phyloP scores from a whole-genome alignment of 2,113 vertebrate species.

The Salvator merianae region DNA sequence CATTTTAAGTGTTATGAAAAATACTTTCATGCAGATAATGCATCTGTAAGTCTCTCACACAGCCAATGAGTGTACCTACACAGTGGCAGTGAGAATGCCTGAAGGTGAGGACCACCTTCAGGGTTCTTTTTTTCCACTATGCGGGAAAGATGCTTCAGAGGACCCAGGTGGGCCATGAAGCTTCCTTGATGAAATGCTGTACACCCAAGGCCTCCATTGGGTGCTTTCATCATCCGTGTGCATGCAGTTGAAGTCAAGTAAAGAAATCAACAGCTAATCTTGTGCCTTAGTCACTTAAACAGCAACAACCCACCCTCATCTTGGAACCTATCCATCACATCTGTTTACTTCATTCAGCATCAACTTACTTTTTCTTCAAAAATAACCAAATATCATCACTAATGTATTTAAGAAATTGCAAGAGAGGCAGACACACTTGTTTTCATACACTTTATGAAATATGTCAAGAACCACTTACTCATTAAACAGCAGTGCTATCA shows the following conservation, averaged over 20 bases:
- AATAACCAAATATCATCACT: not conserved
- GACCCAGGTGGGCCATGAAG: not conserved
- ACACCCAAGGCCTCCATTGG: no score
- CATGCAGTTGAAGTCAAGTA: no score
- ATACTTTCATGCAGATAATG: no score
- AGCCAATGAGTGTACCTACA: no score
- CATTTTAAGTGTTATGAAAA: no score
- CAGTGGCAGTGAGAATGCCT: no score
- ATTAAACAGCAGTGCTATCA: constrained; percentile 9
- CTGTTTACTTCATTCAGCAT: not conserved
- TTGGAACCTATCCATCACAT: not conserved
- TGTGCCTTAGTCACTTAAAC: constrained; percentile 4
- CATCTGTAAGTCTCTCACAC: no score
- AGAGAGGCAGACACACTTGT: constrained; percentile 27
- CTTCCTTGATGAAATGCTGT: not conserved
- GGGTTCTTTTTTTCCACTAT: no score
- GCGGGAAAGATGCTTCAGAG: no score
- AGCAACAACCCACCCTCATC: not conserved
- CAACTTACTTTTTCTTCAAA: not conserved
- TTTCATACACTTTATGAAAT: not conserved
- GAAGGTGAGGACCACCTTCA: no score
- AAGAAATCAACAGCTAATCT: not conserved
- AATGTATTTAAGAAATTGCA: constrained; percentile 32
- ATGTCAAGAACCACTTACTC: constrained; percentile 27
- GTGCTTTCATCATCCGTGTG: accelerated